Evolutionary conservation across 1,140 invertebrate genomes (phyloP), one percentile per base, ranked within the genome.

Genomic region (Vanessa atalanta): DNA sequence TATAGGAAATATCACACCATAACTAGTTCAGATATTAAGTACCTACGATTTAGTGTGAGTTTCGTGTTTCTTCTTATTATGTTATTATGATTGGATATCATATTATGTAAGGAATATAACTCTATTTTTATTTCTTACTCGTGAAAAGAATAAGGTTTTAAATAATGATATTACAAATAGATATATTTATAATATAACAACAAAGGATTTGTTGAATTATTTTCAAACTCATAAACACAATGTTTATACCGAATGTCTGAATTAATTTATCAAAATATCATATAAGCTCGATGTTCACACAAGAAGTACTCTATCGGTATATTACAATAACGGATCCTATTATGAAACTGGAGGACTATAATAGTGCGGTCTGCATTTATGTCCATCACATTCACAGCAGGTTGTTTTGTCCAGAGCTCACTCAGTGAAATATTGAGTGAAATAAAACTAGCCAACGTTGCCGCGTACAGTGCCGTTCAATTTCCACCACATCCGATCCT

Each of bases 301-400:
- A 15, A 57, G 16, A 23, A 23, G 9, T 53, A 11, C 48, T 53
- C 13, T 37, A 43, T 61, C 31, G 16, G 31, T 61, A 43, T 13
- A 13, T 37, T 20, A 68, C 65, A 72, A 72, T 69, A 71, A 50
- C 65, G 26, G 65, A 73, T 70, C 68, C 15, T 53, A 53, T 65
- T 37, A 65, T 20, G 51, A n/a, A 26, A 72, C 13, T 63, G 47
- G 43, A 31, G 63, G 26, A 51, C 64, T 66, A 57, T 72, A 72
- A 67, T 67, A 64, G 72, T 53, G 15, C 48, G 69, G 53, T 55
- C 71, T 71, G 63, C 60, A 61, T 61, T 50, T 75, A 72, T 79
- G 79, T 82, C 80, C 74, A 89, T 87, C 87, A 83, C 51, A 70
- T 65, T 86, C 89, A 63, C 88, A 89, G 88, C 88, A 83, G 88